Percentiles rank a stretch among this genome's conserved stretches.
phyloP scores from a whole-genome alignment of 2,888 invertebrate species.

The Hoplodrina ambigua region DNA sequence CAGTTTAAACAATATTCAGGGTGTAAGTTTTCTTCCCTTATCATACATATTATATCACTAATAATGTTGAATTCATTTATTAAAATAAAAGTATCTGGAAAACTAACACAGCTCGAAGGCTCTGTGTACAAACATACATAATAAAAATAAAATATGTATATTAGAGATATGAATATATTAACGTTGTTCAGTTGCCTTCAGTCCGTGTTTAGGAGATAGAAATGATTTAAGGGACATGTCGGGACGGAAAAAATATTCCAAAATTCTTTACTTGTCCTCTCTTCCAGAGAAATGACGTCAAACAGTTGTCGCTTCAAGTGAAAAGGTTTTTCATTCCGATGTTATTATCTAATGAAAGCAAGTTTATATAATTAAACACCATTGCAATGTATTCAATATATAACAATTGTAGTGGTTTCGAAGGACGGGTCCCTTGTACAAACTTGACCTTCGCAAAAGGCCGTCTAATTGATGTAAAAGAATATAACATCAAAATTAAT shows the following conservation, averaged over 20 bases:
- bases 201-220: too few relatives aligned
- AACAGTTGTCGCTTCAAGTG: not conserved
- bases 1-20: too few relatives aligned
- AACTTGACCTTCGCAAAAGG: slow-evolving; percentile 2
- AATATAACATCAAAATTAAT: slow-evolving; percentile 12
- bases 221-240: too few relatives aligned
- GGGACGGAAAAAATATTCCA: too few relatives aligned
- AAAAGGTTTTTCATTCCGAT: not conserved
- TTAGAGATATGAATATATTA: slow-evolving; percentile 17
- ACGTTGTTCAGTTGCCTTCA: not conserved
- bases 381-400: not conserved
- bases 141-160: not conserved
- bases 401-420: slow-evolving; percentile 1
- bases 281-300: not conserved
- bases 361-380: not conserved
- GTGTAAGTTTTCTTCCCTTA: too few relatives aligned
- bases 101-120: too few relatives aligned
- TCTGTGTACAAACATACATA: too few relatives aligned
- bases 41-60: too few relatives aligned
- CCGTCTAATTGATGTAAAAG: not conserved
- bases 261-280: too few relatives aligned
- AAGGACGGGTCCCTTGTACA: not conserved
- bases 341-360: not conserved
- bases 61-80: too few relatives aligned
- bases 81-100: too few relatives aligned